Evolutionary conservation across 2,797 vertebrate genomes (phyloP).

Genomic region (Holocentrus rufus): DNA sequence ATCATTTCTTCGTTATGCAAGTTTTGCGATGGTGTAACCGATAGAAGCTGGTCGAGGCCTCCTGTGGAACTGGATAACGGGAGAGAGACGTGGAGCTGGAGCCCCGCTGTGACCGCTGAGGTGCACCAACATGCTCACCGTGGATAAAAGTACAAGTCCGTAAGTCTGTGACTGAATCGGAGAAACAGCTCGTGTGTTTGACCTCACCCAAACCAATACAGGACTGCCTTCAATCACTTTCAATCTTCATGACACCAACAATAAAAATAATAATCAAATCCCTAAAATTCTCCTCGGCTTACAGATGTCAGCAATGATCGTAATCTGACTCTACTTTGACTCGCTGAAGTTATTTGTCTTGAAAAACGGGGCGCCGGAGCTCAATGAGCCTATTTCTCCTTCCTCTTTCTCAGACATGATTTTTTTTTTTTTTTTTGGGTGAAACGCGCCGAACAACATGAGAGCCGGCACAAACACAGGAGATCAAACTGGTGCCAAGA

Average conservation of each 20-base stretch:
- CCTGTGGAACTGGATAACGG: not conserved
- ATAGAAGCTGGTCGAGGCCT: not conserved
- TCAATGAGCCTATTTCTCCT: not conserved
- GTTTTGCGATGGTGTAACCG: not conserved
- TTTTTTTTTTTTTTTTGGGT: too few relatives aligned
- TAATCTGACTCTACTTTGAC: constrained; percentile 7
- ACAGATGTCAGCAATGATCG: not conserved
- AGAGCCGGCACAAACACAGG: constrained; percentile 33
- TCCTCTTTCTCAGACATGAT: constrained; percentile 23
- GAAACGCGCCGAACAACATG: constrained; percentile 30
- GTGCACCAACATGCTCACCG: not conserved
- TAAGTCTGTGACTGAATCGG: not conserved
- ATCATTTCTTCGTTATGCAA: not conserved
- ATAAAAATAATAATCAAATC: too few relatives aligned
- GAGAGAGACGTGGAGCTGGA: not conserved
- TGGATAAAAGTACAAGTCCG: not conserved
- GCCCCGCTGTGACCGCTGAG: not conserved
- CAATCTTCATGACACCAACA: too few relatives aligned
- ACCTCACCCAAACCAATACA: not conserved
- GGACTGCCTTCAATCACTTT: constrained; percentile 4
- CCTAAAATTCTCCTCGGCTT: too few relatives aligned
- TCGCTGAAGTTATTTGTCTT: not conserved
- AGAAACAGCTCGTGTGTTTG: not conserved
- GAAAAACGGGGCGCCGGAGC: constrained; percentile 17
- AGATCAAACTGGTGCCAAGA: constrained; percentile 57